Evolutionary conservation across 2,888 invertebrate species (phyloP), one percentile per base, ranked within the genome.

Genomic region (Agrilus mali): DNA sequence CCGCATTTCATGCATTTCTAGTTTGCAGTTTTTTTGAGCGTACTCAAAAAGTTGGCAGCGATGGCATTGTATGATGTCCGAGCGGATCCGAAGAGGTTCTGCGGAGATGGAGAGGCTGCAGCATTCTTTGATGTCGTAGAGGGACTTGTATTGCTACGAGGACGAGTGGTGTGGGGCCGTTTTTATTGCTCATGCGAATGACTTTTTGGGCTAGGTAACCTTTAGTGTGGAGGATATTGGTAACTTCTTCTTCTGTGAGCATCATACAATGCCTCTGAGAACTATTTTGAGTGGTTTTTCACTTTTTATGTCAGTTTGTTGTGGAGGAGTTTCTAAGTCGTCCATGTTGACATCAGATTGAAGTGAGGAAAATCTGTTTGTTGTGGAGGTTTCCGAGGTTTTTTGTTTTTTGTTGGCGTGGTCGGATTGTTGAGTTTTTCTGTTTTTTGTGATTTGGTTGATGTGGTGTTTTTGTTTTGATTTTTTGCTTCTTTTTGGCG

Each of bases 31-130:
- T 14, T 65, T 56, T 47, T 68, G 65, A 1, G 64, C 55, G 42
- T 70, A 69, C 0, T 68, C 68, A 64, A 67, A 70, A 46, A 57
- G 59, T 46, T 69, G 70, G 48, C 70, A 70, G 13, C 63, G 60
- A 43, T 61, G 56, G 49, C 69, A 70, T 46, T 70, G 69, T 10
- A 17, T 38, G n/a, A 22, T 38, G 10, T 38, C 38, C 10, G 35
- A n/a, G 8, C 16, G 8, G 35, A 38, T 31, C 7, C 52, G 43
- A 1, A 64, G 65, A 5, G 61, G 60, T 50, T 70, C 68, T 38
- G 69, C 48, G 33, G 40, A 54, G 1, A 70, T 59, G 52, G 13
- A 66, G 53, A 31, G 67, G 17, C 49, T 53, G 38, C 55, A 54
- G 2, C 65, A 63, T 14, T 59, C 50, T 1, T 55, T 53, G 47